A percentile compares a stretch with the other conserved stretches of the same genome.
Evolutionary conservation across 2,113 vertebrate species (phyloP).

Genomic region (Brienomyrus brachyistius): DNA sequence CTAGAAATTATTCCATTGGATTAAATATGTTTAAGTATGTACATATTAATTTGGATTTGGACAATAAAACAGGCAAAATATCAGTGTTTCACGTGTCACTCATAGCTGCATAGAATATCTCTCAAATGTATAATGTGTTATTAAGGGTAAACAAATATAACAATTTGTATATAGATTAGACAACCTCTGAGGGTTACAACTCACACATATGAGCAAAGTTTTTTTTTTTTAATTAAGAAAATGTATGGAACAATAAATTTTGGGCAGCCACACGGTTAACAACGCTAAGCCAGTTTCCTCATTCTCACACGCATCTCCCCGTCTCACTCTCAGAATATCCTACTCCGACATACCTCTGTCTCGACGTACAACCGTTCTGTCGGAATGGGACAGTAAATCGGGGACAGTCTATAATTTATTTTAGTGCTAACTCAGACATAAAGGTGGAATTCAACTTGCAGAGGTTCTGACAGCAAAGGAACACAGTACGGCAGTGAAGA

Average conservation of each 20-base stretch:
- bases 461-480: slow-evolving; percentile 32
- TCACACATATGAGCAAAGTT: too few relatives aligned
- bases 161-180: too few relatives aligned
- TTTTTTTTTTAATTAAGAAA: not conserved
- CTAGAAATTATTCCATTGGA: not conserved
- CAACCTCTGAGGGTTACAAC: too few relatives aligned
- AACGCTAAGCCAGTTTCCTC: not conserved
- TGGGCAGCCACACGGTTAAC: not conserved
- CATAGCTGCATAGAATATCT: not conserved
- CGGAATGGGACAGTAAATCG: not conserved
- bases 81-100: not conserved
- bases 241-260: not conserved
- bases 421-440: not conserved
- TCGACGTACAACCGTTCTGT: not conserved
- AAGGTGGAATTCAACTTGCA: not conserved
- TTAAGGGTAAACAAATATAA: too few relatives aligned
- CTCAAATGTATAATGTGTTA: not conserved
- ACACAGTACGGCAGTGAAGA: slow-evolving; percentile 30
- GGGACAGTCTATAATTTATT: not conserved
- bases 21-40: not conserved
- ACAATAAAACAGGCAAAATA: not conserved
- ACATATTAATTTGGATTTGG: not conserved
- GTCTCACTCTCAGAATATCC: not conserved
- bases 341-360: not conserved
- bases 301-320: not conserved